These are phyloP conservation scores for Cosmia pyralina DNA, from an alignment of 2,888 invertebrate species.

Conservation along the genomic window DNA sequence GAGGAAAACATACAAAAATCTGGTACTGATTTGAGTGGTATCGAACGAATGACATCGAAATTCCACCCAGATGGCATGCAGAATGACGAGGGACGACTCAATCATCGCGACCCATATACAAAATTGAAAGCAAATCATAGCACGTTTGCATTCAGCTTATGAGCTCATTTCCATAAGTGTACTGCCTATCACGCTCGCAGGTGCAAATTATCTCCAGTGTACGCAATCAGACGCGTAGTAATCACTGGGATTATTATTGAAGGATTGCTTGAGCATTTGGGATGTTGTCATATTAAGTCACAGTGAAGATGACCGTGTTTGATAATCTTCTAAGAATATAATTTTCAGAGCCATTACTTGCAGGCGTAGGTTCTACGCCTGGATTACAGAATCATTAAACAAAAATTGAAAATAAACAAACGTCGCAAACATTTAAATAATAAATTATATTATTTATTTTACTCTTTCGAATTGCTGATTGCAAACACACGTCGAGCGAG, in stretches of 20 bases:
- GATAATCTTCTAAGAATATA: background rate
- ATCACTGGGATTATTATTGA: constrained; percentile 58
- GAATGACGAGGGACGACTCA: constrained; percentile 61
- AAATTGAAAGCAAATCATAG: constrained; percentile 75
- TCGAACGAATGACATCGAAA: constrained; percentile 69
- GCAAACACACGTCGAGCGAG: constrained; percentile 28
- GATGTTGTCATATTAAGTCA: constrained; percentile 52
- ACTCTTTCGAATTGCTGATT: constrained; percentile 24
- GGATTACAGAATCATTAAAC: background rate
- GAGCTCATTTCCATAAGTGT: constrained; percentile 76
- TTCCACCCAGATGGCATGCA: constrained; percentile 52
- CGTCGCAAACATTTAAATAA: too few relatives aligned
- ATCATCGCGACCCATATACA: constrained; percentile 70
- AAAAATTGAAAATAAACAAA: background rate
- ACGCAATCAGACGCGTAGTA: constrained; percentile 54
- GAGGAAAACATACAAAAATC: constrained; percentile 31
- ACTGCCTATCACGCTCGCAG: constrained; percentile 68
- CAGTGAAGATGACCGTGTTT: constrained; percentile 15
- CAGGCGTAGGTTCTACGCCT: background rate
- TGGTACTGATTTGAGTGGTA: constrained; percentile 48
- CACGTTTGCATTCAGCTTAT: constrained; percentile 76
- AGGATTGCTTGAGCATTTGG: constrained; percentile 49
- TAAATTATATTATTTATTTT: too few relatives aligned
- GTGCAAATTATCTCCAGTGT: constrained; percentile 67
- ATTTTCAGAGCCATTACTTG: background rate